Percentiles rank a stretch among this genome's conserved stretches.
phyloP scores from a whole-genome alignment of 2,797 vertebrate genomes.

The Brachyalestes nurse region DNA sequence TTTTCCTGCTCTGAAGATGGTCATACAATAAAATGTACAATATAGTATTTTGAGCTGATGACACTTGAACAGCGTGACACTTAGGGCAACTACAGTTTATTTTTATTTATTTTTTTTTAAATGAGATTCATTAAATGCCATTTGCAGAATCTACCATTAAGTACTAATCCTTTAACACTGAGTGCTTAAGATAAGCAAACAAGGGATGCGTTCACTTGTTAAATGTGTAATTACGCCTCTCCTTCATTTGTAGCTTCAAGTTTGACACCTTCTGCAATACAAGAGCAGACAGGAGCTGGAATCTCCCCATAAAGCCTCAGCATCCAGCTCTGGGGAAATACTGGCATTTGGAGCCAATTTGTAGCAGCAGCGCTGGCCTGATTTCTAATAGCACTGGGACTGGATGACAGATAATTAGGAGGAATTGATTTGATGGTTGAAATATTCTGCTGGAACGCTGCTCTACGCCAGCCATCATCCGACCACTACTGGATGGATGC shows the following conservation, averaged over 20 bases:
- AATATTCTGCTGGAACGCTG: constrained; percentile 31
- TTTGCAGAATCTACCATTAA: neutral
- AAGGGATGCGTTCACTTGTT: neutral
- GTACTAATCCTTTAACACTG: neutral
- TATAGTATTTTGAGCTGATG: too few species aligned
- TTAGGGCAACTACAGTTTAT: neutral
- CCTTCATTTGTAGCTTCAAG: neutral
- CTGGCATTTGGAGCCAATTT: constrained; percentile 56
- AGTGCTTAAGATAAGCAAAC: neutral
- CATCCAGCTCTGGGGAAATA: constrained; percentile 36
- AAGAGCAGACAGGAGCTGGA: constrained; percentile 18
- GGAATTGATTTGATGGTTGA: constrained; percentile 41
- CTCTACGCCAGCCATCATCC: constrained; percentile 5
- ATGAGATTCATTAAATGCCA: neutral
- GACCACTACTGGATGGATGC: constrained; percentile 19
- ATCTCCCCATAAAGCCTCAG: neutral
- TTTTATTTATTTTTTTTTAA: too few species aligned
- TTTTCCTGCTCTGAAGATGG: neutral
- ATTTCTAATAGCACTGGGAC: constrained; percentile 57
- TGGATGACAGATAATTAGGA: constrained; percentile 59
- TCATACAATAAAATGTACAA: neutral
- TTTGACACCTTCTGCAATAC: constrained; percentile 12
- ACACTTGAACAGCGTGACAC: too few species aligned
- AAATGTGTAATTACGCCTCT: constrained; percentile 2
- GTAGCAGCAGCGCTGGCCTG: constrained; percentile 50